Base-by-base conservation (phyloP, 2,113 vertebrate genomes). In the Synchiropus splendidus region DNA sequence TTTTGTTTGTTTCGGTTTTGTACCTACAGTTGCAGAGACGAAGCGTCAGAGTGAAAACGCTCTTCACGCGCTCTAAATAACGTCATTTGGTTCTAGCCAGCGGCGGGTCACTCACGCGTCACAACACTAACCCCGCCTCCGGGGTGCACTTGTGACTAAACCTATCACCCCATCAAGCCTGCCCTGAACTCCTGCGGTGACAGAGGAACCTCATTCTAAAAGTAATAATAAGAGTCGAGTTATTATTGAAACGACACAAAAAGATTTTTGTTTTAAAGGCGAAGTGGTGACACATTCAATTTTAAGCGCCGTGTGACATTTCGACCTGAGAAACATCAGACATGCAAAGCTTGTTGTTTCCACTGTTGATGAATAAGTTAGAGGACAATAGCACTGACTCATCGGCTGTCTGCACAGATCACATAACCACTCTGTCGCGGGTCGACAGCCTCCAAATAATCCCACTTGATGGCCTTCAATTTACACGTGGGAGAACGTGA, bases 281-380 rank as follows among this genome's bases (percentile, higher is more conserved):
- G 4, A 27, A 27, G 21, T 27, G 21, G 21, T 5, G 8, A 27
- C 21, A 27, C 4, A 8, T 27, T 27, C 8, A 5, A 27, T 27
- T 27, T 27, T 27, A 27, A 8, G 21, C 8, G 21, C 21, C 4
- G 4, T 27, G 4, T 27, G 21, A 6, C 34, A n/a, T 51, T 49
- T 61, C 45, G 55, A 48, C 57, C 38, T 36, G 45, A 46, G 50
- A 43, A 54, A 62, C 53, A 56, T 36, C 54, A 54, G 48, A 49
- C 48, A 42, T 18, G 35, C 46, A 48, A 42, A 52, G 52, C 45
- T 15, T 54, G 54, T 64, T 54, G 55, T 78, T 79, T 79, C 63
- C 78, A 70, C 66, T 52, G 54, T 35, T 73, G 64, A 83, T 83
- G 67, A 83, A 85, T 83, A 78, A 80, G 70, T 83, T 58, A 77